phyloP scores from a whole-genome alignment of 2,113 vertebrate genomes.

The Elachura formosa region DNA sequence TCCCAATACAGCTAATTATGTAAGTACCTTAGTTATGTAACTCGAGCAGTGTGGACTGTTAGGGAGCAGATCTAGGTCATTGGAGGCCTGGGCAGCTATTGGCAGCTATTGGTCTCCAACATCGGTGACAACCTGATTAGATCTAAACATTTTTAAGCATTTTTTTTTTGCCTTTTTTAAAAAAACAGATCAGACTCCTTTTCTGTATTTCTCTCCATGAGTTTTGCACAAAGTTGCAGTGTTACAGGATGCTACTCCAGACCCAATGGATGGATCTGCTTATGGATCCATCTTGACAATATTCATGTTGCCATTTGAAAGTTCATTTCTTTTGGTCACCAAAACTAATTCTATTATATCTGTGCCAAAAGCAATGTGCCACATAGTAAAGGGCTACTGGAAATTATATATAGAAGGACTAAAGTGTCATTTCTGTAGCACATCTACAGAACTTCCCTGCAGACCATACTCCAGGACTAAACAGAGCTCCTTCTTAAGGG shows the following conservation, averaged over 20 bases:
- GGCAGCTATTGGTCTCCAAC: too few species aligned
- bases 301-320: neutral
- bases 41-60: too few species aligned
- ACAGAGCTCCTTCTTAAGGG: neutral
- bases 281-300: neutral
- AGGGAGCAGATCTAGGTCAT: too few species aligned
- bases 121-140: neutral
- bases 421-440: neutral
- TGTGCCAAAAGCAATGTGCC: neutral
- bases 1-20: too few species aligned
- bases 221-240: neutral
- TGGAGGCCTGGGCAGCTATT: too few species aligned
- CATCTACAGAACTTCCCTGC: neutral
- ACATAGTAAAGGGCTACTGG: neutral
- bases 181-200: neutral
- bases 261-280: accelerated
- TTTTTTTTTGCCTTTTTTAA: neutral
- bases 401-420: neutral
- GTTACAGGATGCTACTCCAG: neutral
- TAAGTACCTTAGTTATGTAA: too few species aligned
- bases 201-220: neutral
- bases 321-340: neutral
- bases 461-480: neutral
- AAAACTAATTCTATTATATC: neutral
- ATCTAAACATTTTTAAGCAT: neutral